A percentile compares a stretch with the other conserved stretches of the same genome.
These are phyloP conservation scores for Conomelus anceps DNA, from an alignment of 2,888 invertebrate species.

Conservation along the genomic window DNA sequence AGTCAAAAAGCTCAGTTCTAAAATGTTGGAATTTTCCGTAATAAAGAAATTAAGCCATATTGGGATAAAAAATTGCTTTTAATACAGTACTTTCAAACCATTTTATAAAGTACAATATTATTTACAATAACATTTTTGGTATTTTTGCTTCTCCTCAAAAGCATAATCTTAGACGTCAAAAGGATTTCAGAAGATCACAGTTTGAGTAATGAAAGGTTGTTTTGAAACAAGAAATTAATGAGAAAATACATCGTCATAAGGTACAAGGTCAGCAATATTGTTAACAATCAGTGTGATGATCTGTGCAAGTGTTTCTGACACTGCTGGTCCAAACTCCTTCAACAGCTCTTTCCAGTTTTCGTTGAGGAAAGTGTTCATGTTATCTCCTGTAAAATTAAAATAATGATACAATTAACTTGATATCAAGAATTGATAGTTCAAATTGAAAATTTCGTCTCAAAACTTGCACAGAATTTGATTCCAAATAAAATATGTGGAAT, in stretches of 20 bases:
- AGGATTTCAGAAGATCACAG: background rate
- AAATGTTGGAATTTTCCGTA: no score
- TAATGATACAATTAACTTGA: background rate
- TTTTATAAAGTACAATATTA: background rate
- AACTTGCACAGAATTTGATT: no score
- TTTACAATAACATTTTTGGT: background rate
- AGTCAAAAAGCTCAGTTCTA: no score
- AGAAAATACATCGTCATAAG: slow-evolving; percentile 37
- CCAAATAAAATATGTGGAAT: no score
- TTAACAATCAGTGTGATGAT: slow-evolving; percentile 36
- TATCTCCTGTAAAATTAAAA: slow-evolving; percentile 38
- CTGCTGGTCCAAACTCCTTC: slow-evolving; percentile 40
- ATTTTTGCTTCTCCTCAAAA: background rate
- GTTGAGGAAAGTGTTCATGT: slow-evolving; percentile 43
- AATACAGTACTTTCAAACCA: background rate
- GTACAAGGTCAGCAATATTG: slow-evolving; percentile 36
- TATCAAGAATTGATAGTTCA: no score
- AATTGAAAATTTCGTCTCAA: no score
- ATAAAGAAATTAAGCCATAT: no score
- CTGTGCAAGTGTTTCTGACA: slow-evolving; percentile 37
- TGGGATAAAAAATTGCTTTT: background rate
- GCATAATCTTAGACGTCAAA: no score
- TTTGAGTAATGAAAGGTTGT: background rate
- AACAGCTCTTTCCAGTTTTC: slow-evolving; percentile 43
- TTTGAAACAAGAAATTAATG: slow-evolving; percentile 17